Evolutionary conservation across 2,888 invertebrate genomes (phyloP).

Genomic region (Cremastinae sp.): DNA sequence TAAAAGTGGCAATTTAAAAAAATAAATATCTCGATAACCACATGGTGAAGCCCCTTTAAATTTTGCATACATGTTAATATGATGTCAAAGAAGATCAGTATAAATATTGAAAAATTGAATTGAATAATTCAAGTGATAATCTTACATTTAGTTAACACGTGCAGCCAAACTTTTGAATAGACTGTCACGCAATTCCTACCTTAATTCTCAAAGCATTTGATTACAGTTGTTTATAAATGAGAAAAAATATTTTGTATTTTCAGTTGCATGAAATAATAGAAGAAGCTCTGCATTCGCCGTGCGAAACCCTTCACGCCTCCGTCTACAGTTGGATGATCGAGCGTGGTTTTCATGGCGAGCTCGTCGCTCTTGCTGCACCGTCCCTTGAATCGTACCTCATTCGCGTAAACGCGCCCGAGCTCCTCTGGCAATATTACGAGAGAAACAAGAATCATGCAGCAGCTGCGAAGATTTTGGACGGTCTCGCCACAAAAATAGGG

Average conservation of each 20-base stretch:
- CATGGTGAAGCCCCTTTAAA: too few relatives aligned
- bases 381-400: slow-evolving; percentile 90
- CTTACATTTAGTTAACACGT: too few relatives aligned
- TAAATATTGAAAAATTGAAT: too few relatives aligned
- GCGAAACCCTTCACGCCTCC: slow-evolving; percentile 94
- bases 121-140: too few relatives aligned
- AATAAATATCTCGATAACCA: too few relatives aligned
- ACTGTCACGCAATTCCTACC: too few relatives aligned
- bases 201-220: too few relatives aligned
- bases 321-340: slow-evolving; percentile 96
- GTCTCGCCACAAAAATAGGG: slow-evolving; percentile 89
- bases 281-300: slow-evolving; percentile 86
- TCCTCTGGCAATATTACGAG: slow-evolving; percentile 98
- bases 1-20: too few relatives aligned
- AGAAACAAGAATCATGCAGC: slow-evolving; percentile 94
- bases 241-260: slow-evolving; percentile 64
- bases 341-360: slow-evolving; percentile 87
- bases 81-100: too few relatives aligned
- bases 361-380: slow-evolving; percentile 85
- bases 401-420: slow-evolving; percentile 75
- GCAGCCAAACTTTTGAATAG: too few relatives aligned
- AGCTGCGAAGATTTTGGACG: slow-evolving; percentile 94
- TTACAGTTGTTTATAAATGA: too few relatives aligned
- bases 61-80: too few relatives aligned
- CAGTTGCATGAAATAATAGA: slow-evolving; percentile 85